phyloP scores from a whole-genome alignment of 1,140 invertebrate species.

The Phymastichus coffea region DNA sequence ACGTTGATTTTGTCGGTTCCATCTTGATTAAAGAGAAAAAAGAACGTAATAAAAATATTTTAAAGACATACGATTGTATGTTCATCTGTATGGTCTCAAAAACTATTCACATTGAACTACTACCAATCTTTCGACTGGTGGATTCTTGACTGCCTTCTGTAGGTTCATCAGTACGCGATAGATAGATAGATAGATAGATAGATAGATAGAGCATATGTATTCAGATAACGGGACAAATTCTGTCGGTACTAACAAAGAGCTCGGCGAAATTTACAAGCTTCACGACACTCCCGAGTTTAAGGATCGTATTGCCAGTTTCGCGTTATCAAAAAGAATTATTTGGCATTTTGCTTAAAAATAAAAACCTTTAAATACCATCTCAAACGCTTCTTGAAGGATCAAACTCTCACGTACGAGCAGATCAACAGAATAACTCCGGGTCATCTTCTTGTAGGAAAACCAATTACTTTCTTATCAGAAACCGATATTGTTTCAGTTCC shows the following conservation, averaged over 20 bases:
- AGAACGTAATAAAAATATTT: not conserved
- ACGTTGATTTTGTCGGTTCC: slow-evolving; percentile 43
- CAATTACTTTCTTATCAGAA: slow-evolving; percentile 2
- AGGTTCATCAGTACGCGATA: slow-evolving; percentile 34
- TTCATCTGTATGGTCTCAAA: slow-evolving; percentile 20
- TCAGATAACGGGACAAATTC: slow-evolving; percentile 47
- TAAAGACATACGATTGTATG: slow-evolving; percentile 14
- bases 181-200: too few relatives aligned
- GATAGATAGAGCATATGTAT: slow-evolving; percentile 29
- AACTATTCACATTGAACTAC: slow-evolving; percentile 41
- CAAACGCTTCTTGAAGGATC: slow-evolving; percentile 6
- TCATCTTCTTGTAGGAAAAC: slow-evolving; percentile 23
- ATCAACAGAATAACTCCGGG: slow-evolving; percentile 24
- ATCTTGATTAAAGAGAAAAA: slow-evolving; percentile 36
- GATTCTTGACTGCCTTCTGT: slow-evolving; percentile 33
- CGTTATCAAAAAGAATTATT: not conserved
- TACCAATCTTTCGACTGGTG: slow-evolving; percentile 33
- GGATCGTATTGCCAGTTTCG: not conserved
- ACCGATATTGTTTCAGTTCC: not conserved
- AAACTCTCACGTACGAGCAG: slow-evolving; percentile 28
- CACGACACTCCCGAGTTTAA: not conserved
- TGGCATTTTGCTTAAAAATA: slow-evolving; percentile 40
- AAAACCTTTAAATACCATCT: slow-evolving; percentile 34
- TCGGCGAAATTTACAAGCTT: slow-evolving; percentile 29
- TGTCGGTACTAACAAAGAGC: slow-evolving; percentile 32